phyloP scores from a whole-genome alignment of 2,797 vertebrate genomes.

The Poeciliopsis infans region DNA sequence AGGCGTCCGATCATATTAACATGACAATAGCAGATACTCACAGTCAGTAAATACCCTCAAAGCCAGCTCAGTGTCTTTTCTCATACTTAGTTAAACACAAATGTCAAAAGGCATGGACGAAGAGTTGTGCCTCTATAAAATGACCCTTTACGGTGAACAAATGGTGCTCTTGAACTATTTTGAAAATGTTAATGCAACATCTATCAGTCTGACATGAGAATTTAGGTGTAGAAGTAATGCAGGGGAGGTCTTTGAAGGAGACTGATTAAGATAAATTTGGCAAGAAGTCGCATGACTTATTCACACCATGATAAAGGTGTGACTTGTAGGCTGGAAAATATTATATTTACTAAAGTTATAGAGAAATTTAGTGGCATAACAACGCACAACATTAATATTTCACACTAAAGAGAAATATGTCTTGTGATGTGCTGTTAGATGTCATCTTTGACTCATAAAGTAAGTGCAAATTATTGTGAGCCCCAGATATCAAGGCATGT shows the following conservation, averaged over 20 bases:
- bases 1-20: slow-evolving; percentile 61
- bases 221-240: background rate
- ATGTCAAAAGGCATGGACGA: slow-evolving; percentile 8
- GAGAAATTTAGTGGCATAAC: background rate
- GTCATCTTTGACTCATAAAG: background rate
- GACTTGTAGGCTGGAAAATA: too few species aligned
- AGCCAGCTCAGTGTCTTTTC: slow-evolving; percentile 46
- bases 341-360: background rate
- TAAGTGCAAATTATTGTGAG: background rate
- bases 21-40: slow-evolving; percentile 63
- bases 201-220: background rate
- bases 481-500: background rate
- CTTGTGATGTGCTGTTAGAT: background rate
- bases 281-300: too few species aligned
- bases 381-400: background rate
- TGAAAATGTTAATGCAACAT: background rate
- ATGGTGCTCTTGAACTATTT: background rate
- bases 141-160: background rate
- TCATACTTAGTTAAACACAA: slow-evolving; percentile 15
- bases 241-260: background rate
- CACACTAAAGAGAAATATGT: background rate
- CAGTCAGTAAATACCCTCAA: slow-evolving; percentile 49
- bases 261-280: background rate
- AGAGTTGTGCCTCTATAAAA: background rate
- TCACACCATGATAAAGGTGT: too few species aligned